These are phyloP conservation scores for Asobara japonica DNA, from an alignment of 1,140 invertebrate species.

Conservation along the genomic window DNA sequence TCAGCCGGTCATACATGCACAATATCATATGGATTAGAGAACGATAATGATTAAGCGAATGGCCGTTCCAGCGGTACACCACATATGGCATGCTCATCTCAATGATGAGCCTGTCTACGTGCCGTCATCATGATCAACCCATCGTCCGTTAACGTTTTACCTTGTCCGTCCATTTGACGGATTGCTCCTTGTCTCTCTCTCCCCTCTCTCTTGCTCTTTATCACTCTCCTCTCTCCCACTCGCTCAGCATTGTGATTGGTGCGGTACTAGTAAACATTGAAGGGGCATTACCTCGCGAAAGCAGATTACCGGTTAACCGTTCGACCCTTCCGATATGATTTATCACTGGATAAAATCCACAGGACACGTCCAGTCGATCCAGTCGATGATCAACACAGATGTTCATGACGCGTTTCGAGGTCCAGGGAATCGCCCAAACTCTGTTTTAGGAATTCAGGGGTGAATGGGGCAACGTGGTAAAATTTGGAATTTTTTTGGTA, in stretches of 20 bases:
- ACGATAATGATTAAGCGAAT: background rate
- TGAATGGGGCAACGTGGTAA: too few relatives aligned
- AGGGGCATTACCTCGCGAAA: constrained; percentile 17
- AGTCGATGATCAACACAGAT: constrained; percentile 36
- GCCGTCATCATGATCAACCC: constrained; percentile 9
- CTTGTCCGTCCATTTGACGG: constrained; percentile 13
- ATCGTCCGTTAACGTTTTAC: constrained; percentile 10
- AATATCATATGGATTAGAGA: background rate
- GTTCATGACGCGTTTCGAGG: constrained; percentile 42
- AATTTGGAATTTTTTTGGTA: too few relatives aligned
- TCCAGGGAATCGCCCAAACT: constrained; percentile 43
- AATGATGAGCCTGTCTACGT: background rate
- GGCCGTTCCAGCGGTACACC: background rate
- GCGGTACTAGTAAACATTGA: constrained; percentile 22
- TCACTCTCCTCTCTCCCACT: constrained; percentile 7
- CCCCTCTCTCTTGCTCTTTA: background rate
- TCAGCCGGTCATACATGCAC: background rate
- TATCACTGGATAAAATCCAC: constrained; percentile 47
- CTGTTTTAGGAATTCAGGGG: background rate
- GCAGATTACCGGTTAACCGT: constrained; percentile 37
- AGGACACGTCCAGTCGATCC: constrained; percentile 3
- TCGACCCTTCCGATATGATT: constrained; percentile 41
- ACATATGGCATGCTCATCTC: background rate
- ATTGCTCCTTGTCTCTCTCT: constrained; percentile 2
- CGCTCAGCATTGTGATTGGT: constrained; percentile 11